Percentiles rank a stretch among this genome's conserved stretches.
Evolutionary conservation across 2,888 invertebrate species (phyloP).

Genomic region (Junonia oenone): DNA sequence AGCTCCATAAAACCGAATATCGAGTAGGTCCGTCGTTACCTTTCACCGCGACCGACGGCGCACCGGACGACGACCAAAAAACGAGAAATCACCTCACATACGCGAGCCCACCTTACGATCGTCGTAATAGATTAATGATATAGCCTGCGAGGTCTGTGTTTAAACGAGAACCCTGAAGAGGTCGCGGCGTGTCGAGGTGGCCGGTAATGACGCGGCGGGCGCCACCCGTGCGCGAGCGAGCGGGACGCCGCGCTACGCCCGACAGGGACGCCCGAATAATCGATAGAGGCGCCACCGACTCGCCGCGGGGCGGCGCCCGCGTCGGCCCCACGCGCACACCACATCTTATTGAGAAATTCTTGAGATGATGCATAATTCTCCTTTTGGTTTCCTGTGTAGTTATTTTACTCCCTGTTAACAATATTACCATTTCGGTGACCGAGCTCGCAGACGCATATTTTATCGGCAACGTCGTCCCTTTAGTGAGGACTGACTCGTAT

Average conservation of each 20-base stretch:
- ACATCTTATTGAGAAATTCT: conserved; percentile 77
- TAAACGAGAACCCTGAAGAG: conserved; percentile 52
- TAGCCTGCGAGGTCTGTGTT: conserved; percentile 57
- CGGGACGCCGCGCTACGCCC: conserved; percentile 40
- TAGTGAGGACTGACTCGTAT: conserved; percentile 40
- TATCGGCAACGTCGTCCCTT: conserved; percentile 47
- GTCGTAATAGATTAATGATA: conserved; percentile 77
- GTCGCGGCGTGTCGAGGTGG: conserved; percentile 43
- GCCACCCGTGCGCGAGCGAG: conserved; percentile 56
- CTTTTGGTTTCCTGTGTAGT: conserved; percentile 66
- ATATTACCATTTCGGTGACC: conserved; percentile 74
- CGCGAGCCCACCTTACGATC: conserved; percentile 57
- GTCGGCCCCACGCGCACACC: conserved; percentile 68
- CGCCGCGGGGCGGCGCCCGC: conserved; percentile 69
- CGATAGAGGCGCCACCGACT: conserved; percentile 65
- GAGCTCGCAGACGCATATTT: conserved; percentile 64
- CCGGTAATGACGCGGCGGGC: conserved; percentile 47
- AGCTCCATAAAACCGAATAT: conserved; percentile 72
- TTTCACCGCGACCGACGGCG: conserved; percentile 56
- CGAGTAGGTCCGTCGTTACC: conserved; percentile 57
- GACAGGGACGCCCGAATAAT: conserved; percentile 50
- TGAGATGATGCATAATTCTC: conserved; percentile 72
- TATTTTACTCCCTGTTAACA: conserved; percentile 75
- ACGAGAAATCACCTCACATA: conserved; percentile 54
- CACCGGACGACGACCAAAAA: conserved; percentile 51